Evolutionary conservation across 2,888 invertebrate genomes (phyloP).

Genomic region (Leistus spinibarbis): DNA sequence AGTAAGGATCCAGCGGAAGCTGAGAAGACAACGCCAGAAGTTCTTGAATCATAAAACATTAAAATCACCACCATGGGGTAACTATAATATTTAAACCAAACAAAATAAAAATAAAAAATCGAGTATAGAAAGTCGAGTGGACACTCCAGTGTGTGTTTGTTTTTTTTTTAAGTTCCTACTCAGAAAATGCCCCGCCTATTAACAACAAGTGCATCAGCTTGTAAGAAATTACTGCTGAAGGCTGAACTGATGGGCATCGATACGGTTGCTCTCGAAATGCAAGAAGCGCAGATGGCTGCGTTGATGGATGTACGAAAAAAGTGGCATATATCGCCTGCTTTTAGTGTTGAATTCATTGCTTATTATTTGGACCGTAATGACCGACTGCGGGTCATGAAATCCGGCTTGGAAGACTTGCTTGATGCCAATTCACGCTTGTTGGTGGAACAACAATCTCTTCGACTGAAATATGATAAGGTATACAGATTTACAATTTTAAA

Average conservation of each 20-base stretch:
- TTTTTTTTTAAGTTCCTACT: conserved; percentile 73
- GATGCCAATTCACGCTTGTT: conserved; percentile 75
- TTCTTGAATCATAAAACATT: conserved; percentile 76
- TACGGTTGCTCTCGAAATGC: conserved; percentile 78
- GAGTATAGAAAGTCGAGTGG: too few relatives aligned
- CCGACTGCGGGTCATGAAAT: conserved; percentile 78
- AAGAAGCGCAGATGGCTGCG: conserved; percentile 81
- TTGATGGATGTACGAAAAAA: conserved; percentile 87
- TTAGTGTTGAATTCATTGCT: conserved; percentile 92
- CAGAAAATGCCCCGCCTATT: conserved; percentile 92
- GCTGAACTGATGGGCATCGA: conserved; percentile 91
- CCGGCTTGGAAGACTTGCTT: conserved; percentile 75
- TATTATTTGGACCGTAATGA: conserved; percentile 91
- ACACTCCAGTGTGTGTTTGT: neutral
- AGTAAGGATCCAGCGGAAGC: conserved; percentile 76
- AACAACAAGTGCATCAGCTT: conserved; percentile 89
- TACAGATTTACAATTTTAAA: too few relatives aligned
- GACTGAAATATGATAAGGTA: conserved; percentile 81
- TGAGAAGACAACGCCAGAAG: conserved; percentile 84
- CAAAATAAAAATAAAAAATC: neutral
- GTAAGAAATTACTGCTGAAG: conserved; percentile 80
- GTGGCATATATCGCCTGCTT: conserved; percentile 93
- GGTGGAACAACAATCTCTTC: conserved; percentile 76
- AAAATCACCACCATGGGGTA: conserved; percentile 86
- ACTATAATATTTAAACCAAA: too few relatives aligned